Evolutionary conservation across 2,797 vertebrate genomes (phyloP).

Genomic region (Phoeniculus purpureus): DNA sequence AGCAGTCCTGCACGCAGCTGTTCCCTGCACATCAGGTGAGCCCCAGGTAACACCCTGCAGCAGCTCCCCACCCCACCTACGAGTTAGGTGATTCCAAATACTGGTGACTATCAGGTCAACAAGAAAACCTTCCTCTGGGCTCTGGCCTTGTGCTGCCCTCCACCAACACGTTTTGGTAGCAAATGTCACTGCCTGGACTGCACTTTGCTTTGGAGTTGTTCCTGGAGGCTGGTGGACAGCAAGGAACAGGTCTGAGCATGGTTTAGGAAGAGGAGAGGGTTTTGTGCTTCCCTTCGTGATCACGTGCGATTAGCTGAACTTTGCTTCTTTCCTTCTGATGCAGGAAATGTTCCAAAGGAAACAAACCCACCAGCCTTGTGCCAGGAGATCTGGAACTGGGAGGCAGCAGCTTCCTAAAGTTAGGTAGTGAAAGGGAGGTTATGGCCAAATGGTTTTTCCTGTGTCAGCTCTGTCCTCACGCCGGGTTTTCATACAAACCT

Average conservation of each 20-base stretch:
- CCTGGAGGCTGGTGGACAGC: neutral
- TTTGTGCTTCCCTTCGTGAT: neutral
- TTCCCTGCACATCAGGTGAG: neutral
- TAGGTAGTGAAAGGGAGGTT: neutral
- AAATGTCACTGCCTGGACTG: neutral
- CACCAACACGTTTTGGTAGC: neutral
- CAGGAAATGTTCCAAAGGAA: neutral
- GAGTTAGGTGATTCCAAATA: neutral
- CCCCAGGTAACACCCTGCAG: too few species aligned
- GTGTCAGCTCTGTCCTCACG: neutral
- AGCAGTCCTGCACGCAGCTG: neutral
- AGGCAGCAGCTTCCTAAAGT: neutral
- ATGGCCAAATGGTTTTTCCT: neutral
- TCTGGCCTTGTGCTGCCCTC: neutral
- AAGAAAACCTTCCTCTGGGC: neutral
- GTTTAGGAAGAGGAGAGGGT: neutral
- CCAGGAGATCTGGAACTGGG: neutral
- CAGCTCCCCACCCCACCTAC: neutral
- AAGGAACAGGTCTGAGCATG: neutral
- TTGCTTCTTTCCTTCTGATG: slow-evolving; percentile 6
- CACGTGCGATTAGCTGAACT: neutral
- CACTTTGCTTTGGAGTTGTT: slow-evolving; percentile 4
- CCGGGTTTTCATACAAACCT: neutral
- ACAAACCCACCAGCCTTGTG: fast-evolving
- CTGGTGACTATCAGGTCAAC: neutral